Conservation (phyloP, 2,113 vertebrate species). For the Poeciliopsis occidentalis region DNA sequence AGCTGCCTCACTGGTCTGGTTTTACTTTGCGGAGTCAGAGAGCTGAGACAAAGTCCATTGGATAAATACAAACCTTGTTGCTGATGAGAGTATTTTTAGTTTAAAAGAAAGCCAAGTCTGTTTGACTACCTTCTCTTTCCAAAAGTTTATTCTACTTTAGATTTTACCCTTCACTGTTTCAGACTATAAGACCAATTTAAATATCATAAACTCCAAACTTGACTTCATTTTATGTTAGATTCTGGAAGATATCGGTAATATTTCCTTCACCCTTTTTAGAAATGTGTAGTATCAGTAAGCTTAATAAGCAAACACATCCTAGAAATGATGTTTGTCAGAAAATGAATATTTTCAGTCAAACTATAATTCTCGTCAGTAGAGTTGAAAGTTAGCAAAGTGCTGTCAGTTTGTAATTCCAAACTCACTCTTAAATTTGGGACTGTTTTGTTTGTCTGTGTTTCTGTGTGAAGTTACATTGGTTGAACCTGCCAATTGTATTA, state of each 20-base stretch:
- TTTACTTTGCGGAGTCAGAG: slow-evolving; percentile 16
- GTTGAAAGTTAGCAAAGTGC: too few relatives aligned
- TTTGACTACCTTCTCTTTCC: not conserved
- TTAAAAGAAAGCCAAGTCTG: not conserved
- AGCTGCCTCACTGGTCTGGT: slow-evolving; percentile 27
- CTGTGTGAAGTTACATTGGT: too few relatives aligned
- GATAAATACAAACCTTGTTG: not conserved
- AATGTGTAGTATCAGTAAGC: not conserved
- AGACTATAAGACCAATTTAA: not conserved
- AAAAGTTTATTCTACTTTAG: not conserved
- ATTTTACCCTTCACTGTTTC: not conserved
- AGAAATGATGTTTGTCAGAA: not conserved
- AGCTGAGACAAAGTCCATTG: slow-evolving; percentile 8
- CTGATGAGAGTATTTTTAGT: slow-evolving; percentile 21
- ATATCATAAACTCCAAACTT: not conserved
- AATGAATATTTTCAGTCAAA: too few relatives aligned
- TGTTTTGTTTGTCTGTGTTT: too few relatives aligned
- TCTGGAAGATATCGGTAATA: not conserved
- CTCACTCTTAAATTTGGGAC: too few relatives aligned
- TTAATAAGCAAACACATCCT: not conserved
- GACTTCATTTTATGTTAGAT: not conserved
- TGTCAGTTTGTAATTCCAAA: too few relatives aligned
- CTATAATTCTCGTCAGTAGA: too few relatives aligned
- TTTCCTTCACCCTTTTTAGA: not conserved
- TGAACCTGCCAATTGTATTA: too few relatives aligned